These are phyloP conservation scores for Xiphorhynchus elegans DNA, from an alignment of 2,113 vertebrate species.

Conservation along the genomic window DNA sequence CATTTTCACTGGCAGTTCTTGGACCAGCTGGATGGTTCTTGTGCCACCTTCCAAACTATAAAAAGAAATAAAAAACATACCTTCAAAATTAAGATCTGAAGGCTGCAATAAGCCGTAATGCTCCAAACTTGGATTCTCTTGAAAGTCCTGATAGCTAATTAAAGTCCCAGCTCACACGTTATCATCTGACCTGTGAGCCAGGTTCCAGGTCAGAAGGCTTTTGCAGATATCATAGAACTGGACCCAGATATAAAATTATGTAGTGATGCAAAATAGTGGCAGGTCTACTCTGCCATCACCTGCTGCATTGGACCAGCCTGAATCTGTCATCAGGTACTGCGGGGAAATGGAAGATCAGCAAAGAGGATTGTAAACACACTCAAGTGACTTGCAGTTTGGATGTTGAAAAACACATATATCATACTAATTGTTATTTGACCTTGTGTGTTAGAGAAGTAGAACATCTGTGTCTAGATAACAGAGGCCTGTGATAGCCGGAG, in stretches of 20 bases:
- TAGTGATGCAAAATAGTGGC: neutral
- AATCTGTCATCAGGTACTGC: neutral
- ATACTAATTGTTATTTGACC: neutral
- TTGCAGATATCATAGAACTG: neutral
- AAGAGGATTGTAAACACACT: neutral
- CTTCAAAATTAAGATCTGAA: neutral
- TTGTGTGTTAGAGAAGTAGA: neutral
- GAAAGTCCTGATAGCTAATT: neutral
- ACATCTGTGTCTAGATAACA: neutral
- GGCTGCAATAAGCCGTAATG: neutral
- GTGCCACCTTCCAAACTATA: slow-evolving; percentile 76
- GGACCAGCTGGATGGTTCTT: slow-evolving; percentile 82
- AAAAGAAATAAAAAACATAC: slow-evolving; percentile 57
- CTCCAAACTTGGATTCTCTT: neutral
- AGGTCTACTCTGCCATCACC: neutral
- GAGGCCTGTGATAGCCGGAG: neutral
- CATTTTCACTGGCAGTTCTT: slow-evolving; percentile 76
- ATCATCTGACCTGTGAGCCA: neutral
- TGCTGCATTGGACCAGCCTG: neutral
- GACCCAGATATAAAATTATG: neutral
- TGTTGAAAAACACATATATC: neutral
- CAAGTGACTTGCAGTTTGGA: neutral
- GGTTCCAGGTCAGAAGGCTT: neutral
- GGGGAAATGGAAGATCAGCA: neutral
- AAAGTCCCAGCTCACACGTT: neutral